phyloP scores from a whole-genome alignment of 2,113 vertebrate species.

The Bungarus multicinctus region DNA sequence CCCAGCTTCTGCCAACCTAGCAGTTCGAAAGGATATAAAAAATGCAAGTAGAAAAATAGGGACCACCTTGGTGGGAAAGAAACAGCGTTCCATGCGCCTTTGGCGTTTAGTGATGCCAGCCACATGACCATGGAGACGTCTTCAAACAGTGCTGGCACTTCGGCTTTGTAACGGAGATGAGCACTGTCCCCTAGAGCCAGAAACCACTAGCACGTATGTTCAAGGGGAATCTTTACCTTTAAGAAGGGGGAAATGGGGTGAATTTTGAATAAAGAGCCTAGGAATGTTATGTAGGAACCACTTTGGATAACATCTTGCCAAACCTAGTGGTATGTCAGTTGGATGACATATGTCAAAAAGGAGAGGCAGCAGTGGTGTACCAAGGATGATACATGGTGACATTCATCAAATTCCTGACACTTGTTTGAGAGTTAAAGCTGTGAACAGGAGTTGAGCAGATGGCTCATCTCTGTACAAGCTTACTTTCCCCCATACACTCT shows the following conservation, averaged over 20 bases:
- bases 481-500: slow-evolving; percentile 9
- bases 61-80: no score
- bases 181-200: no score
- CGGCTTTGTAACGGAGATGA: no score
- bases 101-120: no score
- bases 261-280: not conserved
- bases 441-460: slow-evolving; percentile 61
- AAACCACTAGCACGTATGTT: no score
- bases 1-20: no score
- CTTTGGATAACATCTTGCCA: not conserved
- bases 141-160: no score
- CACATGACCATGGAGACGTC: no score
- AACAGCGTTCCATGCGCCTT: no score
- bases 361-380: not conserved
- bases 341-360: not conserved
- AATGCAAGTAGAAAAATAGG: no score
- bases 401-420: not conserved
- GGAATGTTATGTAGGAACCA: not conserved
- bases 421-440: slow-evolving; percentile 57
- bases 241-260: not conserved
- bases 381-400: not conserved
- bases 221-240: no score
- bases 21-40: no score
- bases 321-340: not conserved
- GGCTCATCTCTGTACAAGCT: slow-evolving; percentile 56